These are phyloP conservation scores for Drosophila carrolli DNA, from an alignment of 1,140 invertebrate species.

Conservation along the genomic window DNA sequence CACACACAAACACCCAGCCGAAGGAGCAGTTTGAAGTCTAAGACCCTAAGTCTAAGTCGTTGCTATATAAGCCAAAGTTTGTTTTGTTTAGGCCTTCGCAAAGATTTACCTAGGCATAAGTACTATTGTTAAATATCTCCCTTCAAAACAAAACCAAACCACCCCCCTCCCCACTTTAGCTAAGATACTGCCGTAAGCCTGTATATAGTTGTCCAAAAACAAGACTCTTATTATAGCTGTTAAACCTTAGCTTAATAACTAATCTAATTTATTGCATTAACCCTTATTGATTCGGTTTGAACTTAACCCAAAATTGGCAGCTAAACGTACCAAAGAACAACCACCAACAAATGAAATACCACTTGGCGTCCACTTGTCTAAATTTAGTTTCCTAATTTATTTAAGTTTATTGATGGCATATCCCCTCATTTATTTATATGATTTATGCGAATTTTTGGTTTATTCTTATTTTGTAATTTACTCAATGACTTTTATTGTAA, in stretches of 20 bases:
- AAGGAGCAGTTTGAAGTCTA: slow-evolving; percentile 38
- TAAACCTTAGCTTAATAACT: slow-evolving; percentile 34
- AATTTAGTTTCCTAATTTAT: slow-evolving; percentile 56
- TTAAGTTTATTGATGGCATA: slow-evolving; percentile 14
- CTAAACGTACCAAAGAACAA: slow-evolving; percentile 83
- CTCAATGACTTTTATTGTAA: slow-evolving; percentile 54
- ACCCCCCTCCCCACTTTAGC: slow-evolving; percentile 1
- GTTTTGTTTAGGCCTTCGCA: slow-evolving; percentile 68
- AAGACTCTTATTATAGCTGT: slow-evolving; percentile 57
- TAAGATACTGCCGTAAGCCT: slow-evolving; percentile 63
- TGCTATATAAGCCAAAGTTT: slow-evolving; percentile 82
- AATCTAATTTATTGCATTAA: slow-evolving; percentile 55
- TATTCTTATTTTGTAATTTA: slow-evolving; percentile 40
- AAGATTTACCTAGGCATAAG: slow-evolving; percentile 35
- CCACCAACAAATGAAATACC: slow-evolving; percentile 31
- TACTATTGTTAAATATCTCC: slow-evolving; percentile 32
- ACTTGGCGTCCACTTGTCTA: slow-evolving; percentile 56
- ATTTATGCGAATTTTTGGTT: slow-evolving; percentile 42
- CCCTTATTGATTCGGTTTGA: slow-evolving; percentile 52
- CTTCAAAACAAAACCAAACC: too few relatives aligned
- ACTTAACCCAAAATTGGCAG: slow-evolving; percentile 77
- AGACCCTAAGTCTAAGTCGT: slow-evolving; percentile 69
- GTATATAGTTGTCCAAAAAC: slow-evolving; percentile 43
- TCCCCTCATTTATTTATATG: slow-evolving; percentile 26
- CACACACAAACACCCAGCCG: slow-evolving; percentile 25